phyloP scores from a whole-genome alignment of 2,888 invertebrate species.

The Tachina lurida region DNA sequence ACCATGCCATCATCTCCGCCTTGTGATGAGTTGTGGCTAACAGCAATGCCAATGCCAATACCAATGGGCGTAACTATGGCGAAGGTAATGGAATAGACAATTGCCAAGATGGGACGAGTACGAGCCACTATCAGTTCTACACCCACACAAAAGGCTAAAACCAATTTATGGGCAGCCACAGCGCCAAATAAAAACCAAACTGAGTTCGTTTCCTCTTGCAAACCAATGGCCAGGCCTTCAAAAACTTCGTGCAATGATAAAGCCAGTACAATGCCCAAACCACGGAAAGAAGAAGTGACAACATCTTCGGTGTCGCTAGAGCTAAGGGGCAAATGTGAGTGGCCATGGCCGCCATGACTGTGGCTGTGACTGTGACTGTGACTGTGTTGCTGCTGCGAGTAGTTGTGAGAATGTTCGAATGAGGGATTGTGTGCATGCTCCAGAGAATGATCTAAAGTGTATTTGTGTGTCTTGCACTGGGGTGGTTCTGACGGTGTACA shows the following conservation, averaged over 20 bases:
- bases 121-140: slow-evolving; percentile 90
- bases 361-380: slow-evolving; percentile 58
- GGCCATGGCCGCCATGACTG: slow-evolving; percentile 69
- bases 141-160: slow-evolving; percentile 94
- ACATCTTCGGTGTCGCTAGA: slow-evolving; percentile 77
- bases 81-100: slow-evolving; percentile 89
- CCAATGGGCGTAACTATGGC: slow-evolving; percentile 89
- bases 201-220: slow-evolving; percentile 86
- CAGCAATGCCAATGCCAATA: slow-evolving; percentile 90
- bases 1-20: slow-evolving; percentile 86
- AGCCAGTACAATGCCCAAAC: slow-evolving; percentile 91
- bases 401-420: slow-evolving; percentile 54
- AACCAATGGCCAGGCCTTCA: slow-evolving; percentile 92
- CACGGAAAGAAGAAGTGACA: slow-evolving; percentile 84
- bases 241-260: slow-evolving; percentile 93
- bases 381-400: slow-evolving; percentile 32
- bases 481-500: slow-evolving; percentile 1
- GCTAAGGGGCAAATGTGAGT: slow-evolving; percentile 76
- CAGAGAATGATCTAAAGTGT: slow-evolving; percentile 39
- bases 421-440: slow-evolving; percentile 43
- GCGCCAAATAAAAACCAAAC: slow-evolving; percentile 93
- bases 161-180: slow-evolving; percentile 92
- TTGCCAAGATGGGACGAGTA: slow-evolving; percentile 85
- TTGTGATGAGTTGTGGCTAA: slow-evolving; percentile 85
- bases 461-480: slow-evolving; percentile 28